A percentile compares a stretch with the other conserved stretches of the same genome.
These are phyloP conservation scores for Drosophila varians DNA, from an alignment of 1,140 invertebrate species.

Conservation along the genomic window DNA sequence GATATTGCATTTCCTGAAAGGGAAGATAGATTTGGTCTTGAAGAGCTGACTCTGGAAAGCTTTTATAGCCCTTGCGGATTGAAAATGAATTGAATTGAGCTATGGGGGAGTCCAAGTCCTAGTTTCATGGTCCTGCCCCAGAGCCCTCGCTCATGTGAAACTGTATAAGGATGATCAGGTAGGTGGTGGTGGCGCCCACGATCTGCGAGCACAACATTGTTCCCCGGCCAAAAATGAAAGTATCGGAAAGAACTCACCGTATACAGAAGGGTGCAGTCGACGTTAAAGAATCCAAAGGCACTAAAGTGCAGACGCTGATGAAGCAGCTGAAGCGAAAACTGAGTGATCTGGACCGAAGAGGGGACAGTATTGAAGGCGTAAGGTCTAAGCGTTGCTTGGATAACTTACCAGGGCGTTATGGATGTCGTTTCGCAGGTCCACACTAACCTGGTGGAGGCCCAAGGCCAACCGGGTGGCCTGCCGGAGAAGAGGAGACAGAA, in stretches of 20 bases:
- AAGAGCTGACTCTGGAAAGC: too few species aligned
- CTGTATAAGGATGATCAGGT: constrained; percentile 84
- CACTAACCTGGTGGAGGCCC: constrained; percentile 63
- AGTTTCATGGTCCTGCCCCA: neutral
- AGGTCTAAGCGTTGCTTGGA: neutral
- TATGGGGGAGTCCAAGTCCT: neutral
- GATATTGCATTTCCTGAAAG: too few species aligned
- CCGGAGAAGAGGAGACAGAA: constrained; percentile 18
- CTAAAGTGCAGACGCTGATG: constrained; percentile 83
- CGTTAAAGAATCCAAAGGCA: constrained; percentile 83
- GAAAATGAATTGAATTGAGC: too few species aligned
- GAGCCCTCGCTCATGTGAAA: constrained; percentile 75
- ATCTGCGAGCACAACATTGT: constrained; percentile 59
- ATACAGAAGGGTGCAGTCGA: constrained; percentile 84
- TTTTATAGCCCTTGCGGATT: too few species aligned
- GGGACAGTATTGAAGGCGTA: neutral
- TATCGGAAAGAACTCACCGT: constrained; percentile 70
- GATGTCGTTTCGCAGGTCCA: constrained; percentile 67
- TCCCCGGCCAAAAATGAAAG: neutral
- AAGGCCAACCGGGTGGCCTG: constrained; percentile 70
- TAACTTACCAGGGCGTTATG: constrained; percentile 74
- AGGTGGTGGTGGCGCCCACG: constrained; percentile 78
- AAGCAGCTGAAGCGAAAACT: constrained; percentile 84
- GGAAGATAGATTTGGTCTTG: too few species aligned
- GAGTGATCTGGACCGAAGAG: constrained; percentile 80